These are phyloP conservation scores for Drosophila kanapiae DNA, from an alignment of 1,140 invertebrate species.

Conservation along the genomic window DNA sequence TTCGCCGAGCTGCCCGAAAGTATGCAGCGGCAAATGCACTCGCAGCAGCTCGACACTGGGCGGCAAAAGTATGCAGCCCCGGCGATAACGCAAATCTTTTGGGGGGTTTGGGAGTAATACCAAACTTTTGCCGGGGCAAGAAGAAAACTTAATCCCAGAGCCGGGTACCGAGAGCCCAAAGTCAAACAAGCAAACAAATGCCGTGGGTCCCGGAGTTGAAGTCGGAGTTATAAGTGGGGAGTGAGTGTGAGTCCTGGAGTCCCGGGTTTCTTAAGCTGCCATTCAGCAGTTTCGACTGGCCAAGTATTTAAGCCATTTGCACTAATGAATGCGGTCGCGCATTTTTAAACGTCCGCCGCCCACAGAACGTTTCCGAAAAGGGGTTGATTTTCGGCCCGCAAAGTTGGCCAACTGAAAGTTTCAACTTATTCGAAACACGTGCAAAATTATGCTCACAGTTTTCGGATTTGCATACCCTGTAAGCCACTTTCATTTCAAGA, in stretches of 20 bases:
- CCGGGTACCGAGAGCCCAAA: slow-evolving; percentile 57
- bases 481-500: not conserved
- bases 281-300: slow-evolving; percentile 64
- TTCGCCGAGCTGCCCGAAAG: slow-evolving; percentile 64
- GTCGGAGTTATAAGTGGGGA: not conserved
- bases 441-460: slow-evolving; percentile 75
- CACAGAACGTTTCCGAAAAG: not conserved
- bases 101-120: slow-evolving; percentile 13
- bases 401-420: slow-evolving; percentile 59
- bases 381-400: slow-evolving; percentile 11
- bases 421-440: slow-evolving; percentile 81
- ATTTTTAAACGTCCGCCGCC: slow-evolving; percentile 66
- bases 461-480: slow-evolving; percentile 31
- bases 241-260: not conserved
- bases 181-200: slow-evolving; percentile 78
- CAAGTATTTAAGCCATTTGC: slow-evolving; percentile 83
- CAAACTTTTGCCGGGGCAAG: slow-evolving; percentile 45
- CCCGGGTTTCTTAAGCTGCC: slow-evolving; percentile 62
- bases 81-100: slow-evolving; percentile 28
- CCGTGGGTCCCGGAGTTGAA: slow-evolving; percentile 13
- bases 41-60: slow-evolving; percentile 38
- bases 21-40: slow-evolving; percentile 69
- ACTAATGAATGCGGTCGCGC: slow-evolving; percentile 84
- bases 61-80: slow-evolving; percentile 37
- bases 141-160: slow-evolving; percentile 73